phyloP scores from a whole-genome alignment of 2,888 invertebrate species.

The Agapostemon virescens region DNA sequence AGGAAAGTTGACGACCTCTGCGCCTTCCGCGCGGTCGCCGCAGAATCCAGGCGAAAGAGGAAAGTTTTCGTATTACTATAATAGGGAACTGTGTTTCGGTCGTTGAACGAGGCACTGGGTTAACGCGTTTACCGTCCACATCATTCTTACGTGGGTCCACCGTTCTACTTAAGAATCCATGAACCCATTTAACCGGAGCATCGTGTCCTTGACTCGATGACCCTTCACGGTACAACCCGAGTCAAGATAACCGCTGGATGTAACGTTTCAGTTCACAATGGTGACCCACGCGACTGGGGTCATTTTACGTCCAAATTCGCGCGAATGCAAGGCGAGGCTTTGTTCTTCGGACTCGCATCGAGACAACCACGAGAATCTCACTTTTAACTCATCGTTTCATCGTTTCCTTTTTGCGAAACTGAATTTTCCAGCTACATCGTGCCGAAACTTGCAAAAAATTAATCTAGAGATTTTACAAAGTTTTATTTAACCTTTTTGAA shows the following conservation, averaged over 20 bases:
- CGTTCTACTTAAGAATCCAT: slow-evolving; percentile 5
- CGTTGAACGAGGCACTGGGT: slow-evolving; percentile 1
- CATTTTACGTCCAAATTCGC: background rate
- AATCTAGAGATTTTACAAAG: too few species aligned
- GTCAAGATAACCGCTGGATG: background rate
- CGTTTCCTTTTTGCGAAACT: too few species aligned
- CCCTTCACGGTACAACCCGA: background rate
- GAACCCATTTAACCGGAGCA: background rate
- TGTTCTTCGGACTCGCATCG: background rate
- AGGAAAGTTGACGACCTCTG: slow-evolving; percentile 26
- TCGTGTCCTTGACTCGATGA: background rate
- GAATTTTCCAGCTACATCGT: too few species aligned
- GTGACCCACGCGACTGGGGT: background rate
- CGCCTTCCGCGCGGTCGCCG: background rate
- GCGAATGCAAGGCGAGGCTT: background rate
- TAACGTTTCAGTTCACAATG: background rate
- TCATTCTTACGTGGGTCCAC: background rate
- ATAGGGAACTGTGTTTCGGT: background rate
- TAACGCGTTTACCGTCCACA: slow-evolving; percentile 2
- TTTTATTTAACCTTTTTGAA: too few species aligned
- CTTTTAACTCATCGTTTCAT: too few species aligned
- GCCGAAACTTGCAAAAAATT: too few species aligned
- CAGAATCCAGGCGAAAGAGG: background rate
- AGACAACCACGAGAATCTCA: too few species aligned
- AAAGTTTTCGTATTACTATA: background rate